phyloP scores from a whole-genome alignment of 2,113 vertebrate species.

The Vireo altiloquus region DNA sequence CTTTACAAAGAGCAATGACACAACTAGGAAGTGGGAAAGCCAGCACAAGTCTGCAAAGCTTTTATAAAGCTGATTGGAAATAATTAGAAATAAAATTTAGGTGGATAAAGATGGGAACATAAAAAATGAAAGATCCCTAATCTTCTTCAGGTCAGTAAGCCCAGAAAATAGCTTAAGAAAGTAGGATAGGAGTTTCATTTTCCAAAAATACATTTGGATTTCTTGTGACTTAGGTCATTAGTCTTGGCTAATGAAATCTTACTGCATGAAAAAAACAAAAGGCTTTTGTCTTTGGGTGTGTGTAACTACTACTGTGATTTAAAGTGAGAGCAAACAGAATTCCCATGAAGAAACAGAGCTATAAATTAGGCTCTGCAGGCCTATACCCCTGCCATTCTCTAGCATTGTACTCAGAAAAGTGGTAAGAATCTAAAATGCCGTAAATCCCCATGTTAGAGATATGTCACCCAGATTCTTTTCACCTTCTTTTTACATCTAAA shows the following conservation, averaged over 20 bases:
- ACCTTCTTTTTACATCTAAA: neutral
- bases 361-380: neutral
- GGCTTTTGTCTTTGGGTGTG: neutral
- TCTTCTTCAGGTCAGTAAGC: neutral
- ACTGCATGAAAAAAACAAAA: neutral
- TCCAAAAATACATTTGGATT: neutral
- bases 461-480: neutral
- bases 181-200: neutral
- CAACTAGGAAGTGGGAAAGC: neutral
- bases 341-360: neutral
- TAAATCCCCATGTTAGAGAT: neutral
- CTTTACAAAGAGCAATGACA: neutral
- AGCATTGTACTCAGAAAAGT: neutral
- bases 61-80: neutral
- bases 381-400: neutral
- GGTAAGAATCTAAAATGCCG: neutral
- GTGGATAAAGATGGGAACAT: neutral
- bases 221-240: neutral
- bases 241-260: neutral
- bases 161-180: neutral
- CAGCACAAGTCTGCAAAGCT: neutral
- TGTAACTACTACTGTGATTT: neutral
- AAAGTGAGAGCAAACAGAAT: neutral
- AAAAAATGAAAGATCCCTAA: neutral
- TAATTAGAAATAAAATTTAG: neutral